These are phyloP conservation scores for Dendrocopos noguchii DNA, from an alignment of 2,113 vertebrate species.

Conservation along the genomic window DNA sequence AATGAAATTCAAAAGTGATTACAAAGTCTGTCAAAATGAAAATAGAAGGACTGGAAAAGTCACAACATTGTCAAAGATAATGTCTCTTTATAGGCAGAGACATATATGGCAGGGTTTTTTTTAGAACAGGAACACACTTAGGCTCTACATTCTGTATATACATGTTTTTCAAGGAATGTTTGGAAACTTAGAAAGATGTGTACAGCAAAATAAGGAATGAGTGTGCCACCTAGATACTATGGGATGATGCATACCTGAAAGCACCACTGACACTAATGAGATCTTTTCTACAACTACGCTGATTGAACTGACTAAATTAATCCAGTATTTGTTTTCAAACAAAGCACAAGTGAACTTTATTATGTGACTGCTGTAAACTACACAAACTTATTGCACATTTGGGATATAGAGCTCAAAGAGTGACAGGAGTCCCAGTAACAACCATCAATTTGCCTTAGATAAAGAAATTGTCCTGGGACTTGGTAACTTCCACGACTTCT, in stretches of 20 bases:
- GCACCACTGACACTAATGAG: neutral
- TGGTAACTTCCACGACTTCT: neutral
- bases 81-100: rapidly evolving
- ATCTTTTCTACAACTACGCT: neutral
- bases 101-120: neutral
- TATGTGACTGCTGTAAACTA: neutral
- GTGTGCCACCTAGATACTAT: neutral
- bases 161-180: neutral
- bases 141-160: rapidly evolving
- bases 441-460: neutral
- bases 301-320: neutral
- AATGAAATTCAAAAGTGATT: neutral
- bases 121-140: neutral
- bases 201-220: neutral
- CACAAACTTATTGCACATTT: neutral
- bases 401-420: neutral
- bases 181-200: neutral
- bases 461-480: neutral
- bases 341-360: neutral
- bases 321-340: neutral
- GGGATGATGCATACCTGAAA: neutral
- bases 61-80: neutral
- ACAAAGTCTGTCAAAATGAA: neutral
- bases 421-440: neutral
- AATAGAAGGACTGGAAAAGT: neutral